phyloP scores from a whole-genome alignment of 2,113 vertebrate genomes.

The Telmatochromis sp. region DNA sequence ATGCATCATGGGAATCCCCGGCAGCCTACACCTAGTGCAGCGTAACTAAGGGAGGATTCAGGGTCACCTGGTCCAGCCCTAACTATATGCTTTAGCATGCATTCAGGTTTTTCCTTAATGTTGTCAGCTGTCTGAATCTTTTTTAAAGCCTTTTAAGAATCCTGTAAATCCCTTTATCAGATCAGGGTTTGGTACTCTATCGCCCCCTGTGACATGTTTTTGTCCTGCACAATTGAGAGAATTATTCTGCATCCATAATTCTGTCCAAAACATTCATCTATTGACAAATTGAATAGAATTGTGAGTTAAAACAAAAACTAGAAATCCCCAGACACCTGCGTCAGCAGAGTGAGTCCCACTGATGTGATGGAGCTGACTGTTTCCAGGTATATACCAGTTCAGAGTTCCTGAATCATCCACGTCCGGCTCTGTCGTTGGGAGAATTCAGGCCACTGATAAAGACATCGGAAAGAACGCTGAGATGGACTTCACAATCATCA shows the following conservation, averaged over 20 bases:
- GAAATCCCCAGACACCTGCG: not conserved
- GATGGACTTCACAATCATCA: conserved; percentile 82
- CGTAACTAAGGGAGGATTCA: rapidly evolving
- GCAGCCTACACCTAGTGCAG: not conserved
- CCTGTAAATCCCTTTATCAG: not conserved
- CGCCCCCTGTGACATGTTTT: not conserved
- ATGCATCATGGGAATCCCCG: not conserved
- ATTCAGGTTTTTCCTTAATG: not conserved
- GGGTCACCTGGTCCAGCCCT: not conserved
- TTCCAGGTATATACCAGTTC: conserved; percentile 84
- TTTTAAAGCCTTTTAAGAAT: not conserved
- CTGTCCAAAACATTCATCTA: not conserved
- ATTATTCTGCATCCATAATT: not conserved
- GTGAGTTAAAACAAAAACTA: not conserved
- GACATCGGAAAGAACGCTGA: conserved; percentile 85
- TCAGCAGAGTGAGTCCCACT: not conserved
- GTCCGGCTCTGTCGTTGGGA: conserved; percentile 74
- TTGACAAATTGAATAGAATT: not conserved
- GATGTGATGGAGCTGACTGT: not conserved
- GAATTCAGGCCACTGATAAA: conserved; percentile 81
- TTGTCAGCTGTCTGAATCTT: not conserved
- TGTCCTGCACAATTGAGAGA: not conserved
- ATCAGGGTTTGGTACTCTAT: not conserved
- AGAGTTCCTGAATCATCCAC: conserved; percentile 76
- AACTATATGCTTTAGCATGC: not conserved